These are phyloP conservation scores for Leucoraja erinaceus DNA, from an alignment of 2,113 vertebrate genomes.

Conservation along the genomic window DNA sequence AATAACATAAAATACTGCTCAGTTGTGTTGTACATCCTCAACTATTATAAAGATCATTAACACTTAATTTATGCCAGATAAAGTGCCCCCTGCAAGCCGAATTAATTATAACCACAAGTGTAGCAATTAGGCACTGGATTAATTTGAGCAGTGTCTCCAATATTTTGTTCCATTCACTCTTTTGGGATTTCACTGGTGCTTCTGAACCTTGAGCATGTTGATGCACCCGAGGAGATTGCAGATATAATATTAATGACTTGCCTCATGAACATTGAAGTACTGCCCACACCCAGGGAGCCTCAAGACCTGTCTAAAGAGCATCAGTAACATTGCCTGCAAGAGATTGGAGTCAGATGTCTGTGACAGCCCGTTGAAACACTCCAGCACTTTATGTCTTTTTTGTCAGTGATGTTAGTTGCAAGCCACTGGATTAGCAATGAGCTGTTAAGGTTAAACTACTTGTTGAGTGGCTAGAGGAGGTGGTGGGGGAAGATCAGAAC, in stretches of 20 bases:
- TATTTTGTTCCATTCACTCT: neutral
- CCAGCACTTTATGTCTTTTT: no score
- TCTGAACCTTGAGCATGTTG: no score
- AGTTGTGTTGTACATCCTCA: neutral
- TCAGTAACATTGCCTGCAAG: neutral
- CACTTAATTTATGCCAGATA: neutral
- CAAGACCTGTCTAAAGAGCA: neutral
- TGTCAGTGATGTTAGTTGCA: neutral
- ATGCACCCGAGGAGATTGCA: no score
- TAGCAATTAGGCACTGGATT: slow-evolving; percentile 12
- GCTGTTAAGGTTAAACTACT: neutral
- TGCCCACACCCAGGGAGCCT: neutral
- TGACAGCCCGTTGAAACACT: no score
- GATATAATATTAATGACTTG: neutral
- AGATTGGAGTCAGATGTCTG: neutral
- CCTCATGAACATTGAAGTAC: neutral
- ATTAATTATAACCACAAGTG: neutral
- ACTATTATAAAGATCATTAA: neutral
- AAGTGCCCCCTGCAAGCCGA: neutral
- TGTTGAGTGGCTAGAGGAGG: neutral
- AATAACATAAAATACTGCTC: neutral
- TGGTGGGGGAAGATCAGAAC: no score
- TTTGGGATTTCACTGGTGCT: neutral
- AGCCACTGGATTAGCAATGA: neutral
- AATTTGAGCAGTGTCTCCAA: neutral